Evolutionary conservation across 2,797 vertebrate species (phyloP), one percentile per base, ranked within the genome.

Genomic region (Lemur catta): DNA sequence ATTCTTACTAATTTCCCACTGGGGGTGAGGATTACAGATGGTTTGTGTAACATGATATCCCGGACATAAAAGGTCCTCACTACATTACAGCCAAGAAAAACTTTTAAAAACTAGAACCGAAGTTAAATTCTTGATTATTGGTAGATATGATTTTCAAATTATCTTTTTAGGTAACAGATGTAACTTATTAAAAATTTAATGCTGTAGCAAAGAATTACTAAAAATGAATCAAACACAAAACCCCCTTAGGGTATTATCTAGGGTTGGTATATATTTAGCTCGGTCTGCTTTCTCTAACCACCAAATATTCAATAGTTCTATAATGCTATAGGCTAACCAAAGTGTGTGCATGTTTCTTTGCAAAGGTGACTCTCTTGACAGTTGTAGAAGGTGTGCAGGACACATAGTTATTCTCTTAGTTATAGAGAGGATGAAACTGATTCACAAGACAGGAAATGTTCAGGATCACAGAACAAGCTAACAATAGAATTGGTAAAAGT

Each of bases 161-260:
- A 41, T 85, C 28, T 15, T 86, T 89, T 94, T 74, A 93, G 46
- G 17, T 79, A 84, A 96, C 65, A 97, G 52, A 86, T 87, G 69
- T 30, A 94, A 88, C 48, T 96, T 94, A 93, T 87, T 93, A 87
- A 96, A 93, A 93, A 81, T 89, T 46, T 84, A 96, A 94, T 79
- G n/a, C 41, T 65, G 7, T 28, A 86, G 75, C 71, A 79, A 94
- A 78, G 28, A 88, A 65, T 41, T 95, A 75, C 48, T 96, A 79
- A 95, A 87, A 95, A 92, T 80, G 63, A 92, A 94, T 86, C 91
- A 84, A 76, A 67, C 24, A 69, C 30, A 75, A 71, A 94, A 55
- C 15, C 33, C 48, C 46, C 50, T 57, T n/a, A 46, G 48, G 89
- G 52, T 72, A 35, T 72, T 69, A 80, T 72, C 26, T 63, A 55